Evolutionary conservation across 2,888 invertebrate genomes (phyloP).

Genomic region (Lepas anatifera): DNA sequence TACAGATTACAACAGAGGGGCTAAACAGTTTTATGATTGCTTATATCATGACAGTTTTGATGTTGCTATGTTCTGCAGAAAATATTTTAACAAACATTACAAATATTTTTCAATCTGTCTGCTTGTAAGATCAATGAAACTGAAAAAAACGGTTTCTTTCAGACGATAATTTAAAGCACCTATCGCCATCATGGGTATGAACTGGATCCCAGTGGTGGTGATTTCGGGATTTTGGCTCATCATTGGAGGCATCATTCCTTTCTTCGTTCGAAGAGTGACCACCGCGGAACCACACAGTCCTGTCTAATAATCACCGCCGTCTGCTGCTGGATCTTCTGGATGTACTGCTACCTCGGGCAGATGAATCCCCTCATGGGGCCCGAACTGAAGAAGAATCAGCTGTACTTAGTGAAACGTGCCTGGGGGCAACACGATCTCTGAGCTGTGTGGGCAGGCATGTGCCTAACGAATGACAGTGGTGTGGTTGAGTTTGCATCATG

Average conservation of each 20-base stretch:
- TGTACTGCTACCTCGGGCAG: conserved; percentile 83
- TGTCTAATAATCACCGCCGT: conserved; percentile 20
- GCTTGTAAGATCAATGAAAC: too few species aligned
- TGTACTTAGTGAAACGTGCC: conserved; percentile 62
- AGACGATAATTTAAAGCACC: too few species aligned
- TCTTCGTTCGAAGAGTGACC: conserved; percentile 78
- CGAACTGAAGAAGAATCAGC: conserved; percentile 52
- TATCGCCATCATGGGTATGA: not conserved
- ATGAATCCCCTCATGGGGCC: conserved; percentile 88
- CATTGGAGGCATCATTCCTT: conserved; percentile 71
- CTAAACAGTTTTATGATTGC: too few species aligned
- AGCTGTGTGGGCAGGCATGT: not conserved
- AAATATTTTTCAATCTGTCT: too few species aligned
- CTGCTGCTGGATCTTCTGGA: conserved; percentile 43
- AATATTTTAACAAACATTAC: too few species aligned
- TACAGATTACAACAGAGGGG: too few species aligned
- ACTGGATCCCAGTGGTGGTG: not conserved
- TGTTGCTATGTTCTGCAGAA: too few species aligned
- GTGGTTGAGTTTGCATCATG: too few species aligned
- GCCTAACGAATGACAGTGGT: not conserved
- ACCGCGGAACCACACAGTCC: conserved; percentile 48
- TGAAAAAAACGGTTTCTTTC: too few species aligned
- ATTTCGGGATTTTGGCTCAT: not conserved
- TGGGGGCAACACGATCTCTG: conserved; percentile 43
- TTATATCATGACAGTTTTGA: too few species aligned